Conservation (phyloP, 1,140 invertebrate genomes). For the Aphelenchoides fujianensis region DNA sequence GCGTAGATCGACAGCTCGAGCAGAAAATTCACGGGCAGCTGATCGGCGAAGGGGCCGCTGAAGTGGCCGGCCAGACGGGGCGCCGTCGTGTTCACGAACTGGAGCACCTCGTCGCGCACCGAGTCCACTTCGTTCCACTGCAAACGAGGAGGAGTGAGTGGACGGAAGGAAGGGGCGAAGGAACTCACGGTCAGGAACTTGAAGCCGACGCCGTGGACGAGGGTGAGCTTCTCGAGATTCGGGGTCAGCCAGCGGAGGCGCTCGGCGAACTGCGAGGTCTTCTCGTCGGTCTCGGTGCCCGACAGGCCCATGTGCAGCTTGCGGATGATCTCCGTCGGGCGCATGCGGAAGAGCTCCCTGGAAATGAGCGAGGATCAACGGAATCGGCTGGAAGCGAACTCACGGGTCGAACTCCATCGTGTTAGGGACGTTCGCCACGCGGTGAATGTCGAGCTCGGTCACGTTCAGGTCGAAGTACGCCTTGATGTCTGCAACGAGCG, state of each 20-base stretch:
- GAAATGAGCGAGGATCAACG: too few relatives aligned
- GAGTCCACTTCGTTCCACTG: neutral
- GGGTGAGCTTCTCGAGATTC: neutral
- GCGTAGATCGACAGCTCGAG: neutral
- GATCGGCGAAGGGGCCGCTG: neutral
- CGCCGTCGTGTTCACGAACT: neutral
- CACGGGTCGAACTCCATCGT: neutral
- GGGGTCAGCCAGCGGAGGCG: neutral
- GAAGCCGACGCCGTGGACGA: neutral
- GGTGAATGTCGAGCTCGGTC: neutral
- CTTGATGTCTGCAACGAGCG: neutral
- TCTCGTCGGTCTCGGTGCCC: neutral
- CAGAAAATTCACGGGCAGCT: neutral
- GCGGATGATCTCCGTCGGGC: neutral
- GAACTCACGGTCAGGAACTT: neutral
- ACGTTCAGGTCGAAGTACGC: neutral
- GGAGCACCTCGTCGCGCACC: neutral
- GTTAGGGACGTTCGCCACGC: neutral
- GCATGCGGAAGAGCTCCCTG: neutral
- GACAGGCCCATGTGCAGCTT: neutral
- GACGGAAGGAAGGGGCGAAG: too few relatives aligned
- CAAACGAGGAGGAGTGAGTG: too few relatives aligned
- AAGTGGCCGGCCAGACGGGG: neutral
- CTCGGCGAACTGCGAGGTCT: neutral
- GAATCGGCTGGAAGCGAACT: too few relatives aligned